Conservation (phyloP, 2,797 vertebrate genomes). For the Halcyon badia region DNA sequence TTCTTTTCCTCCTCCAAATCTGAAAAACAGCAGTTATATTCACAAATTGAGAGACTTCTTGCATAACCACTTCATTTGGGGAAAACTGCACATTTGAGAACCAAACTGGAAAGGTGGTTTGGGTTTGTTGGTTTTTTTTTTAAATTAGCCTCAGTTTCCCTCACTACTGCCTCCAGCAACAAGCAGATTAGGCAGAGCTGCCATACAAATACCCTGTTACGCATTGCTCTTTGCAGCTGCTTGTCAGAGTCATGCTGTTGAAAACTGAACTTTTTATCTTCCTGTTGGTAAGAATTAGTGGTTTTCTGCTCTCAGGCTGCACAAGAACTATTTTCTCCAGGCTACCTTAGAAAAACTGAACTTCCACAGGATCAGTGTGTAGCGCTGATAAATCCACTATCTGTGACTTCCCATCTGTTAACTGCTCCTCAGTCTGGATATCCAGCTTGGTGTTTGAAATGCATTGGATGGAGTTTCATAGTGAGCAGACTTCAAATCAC, state of each 20-base stretch:
- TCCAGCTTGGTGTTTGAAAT: not conserved
- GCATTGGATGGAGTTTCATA: not conserved
- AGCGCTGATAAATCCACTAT: slow-evolving; percentile 49
- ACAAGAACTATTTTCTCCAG: not conserved
- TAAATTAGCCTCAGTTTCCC: slow-evolving; percentile 1
- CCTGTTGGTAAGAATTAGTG: not conserved
- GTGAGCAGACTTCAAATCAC: slow-evolving; percentile 35
- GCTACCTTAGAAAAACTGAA: not conserved
- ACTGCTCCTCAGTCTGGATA: slow-evolving; percentile 4
- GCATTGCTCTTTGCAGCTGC: not conserved
- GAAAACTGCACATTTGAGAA: not conserved
- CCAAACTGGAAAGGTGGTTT: not conserved
- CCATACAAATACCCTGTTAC: not conserved
- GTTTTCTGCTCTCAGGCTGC: slow-evolving; percentile 15
- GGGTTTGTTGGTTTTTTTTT: not conserved
- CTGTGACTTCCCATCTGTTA: slow-evolving; percentile 48
- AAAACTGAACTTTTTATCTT: slow-evolving; percentile 52
- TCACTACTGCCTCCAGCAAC: not conserved
- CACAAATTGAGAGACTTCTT: not conserved
- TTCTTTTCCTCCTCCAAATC: not conserved
- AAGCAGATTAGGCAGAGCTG: not conserved
- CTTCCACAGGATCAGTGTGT: not conserved
- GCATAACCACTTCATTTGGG: not conserved
- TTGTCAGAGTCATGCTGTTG: not conserved
- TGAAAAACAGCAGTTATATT: not conserved